Evolutionary conservation across 2,888 invertebrate genomes (phyloP).

Genomic region (Cheilosia urbana): DNA sequence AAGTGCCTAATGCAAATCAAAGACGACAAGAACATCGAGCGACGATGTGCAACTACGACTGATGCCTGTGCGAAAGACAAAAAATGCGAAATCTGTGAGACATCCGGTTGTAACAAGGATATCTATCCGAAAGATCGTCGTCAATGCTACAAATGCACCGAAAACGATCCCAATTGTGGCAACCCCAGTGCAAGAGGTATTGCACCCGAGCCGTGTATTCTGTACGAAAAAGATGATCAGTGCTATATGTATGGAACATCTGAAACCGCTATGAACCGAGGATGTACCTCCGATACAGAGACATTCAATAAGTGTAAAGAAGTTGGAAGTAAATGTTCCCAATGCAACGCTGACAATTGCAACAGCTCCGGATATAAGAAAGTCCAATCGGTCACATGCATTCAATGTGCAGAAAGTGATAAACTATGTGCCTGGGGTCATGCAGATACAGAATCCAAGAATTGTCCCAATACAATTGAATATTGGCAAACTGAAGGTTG

Average conservation of each 20-base stretch:
- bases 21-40: constrained; percentile 69
- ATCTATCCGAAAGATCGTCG: constrained; percentile 76
- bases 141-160: constrained; percentile 77
- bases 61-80: constrained; percentile 35
- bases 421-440: constrained; percentile 71
- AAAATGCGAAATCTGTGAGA: constrained; percentile 69
- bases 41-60: constrained; percentile 74
- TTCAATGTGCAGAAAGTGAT: constrained; percentile 72
- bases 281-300: constrained; percentile 77
- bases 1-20: constrained; percentile 77
- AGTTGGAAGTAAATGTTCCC: constrained; percentile 66
- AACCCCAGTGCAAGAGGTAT: constrained; percentile 32
- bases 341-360: constrained; percentile 75
- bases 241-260: constrained; percentile 76
- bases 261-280: constrained; percentile 75
- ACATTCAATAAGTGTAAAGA: constrained; percentile 68
- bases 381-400: constrained; percentile 68
- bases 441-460: constrained; percentile 18
- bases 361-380: constrained; percentile 68
- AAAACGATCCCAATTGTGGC: constrained; percentile 62
- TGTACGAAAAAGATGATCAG: constrained; percentile 75
- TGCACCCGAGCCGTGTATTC: constrained; percentile 64
- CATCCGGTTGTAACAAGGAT: constrained; percentile 76
- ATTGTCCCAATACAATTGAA: constrained; percentile 72
- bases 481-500: constrained; percentile 75